Evolutionary conservation across 2,113 vertebrate genomes (phyloP), one percentile per base, ranked within the genome.

Genomic region (Chaenocephalus aceratus): DNA sequence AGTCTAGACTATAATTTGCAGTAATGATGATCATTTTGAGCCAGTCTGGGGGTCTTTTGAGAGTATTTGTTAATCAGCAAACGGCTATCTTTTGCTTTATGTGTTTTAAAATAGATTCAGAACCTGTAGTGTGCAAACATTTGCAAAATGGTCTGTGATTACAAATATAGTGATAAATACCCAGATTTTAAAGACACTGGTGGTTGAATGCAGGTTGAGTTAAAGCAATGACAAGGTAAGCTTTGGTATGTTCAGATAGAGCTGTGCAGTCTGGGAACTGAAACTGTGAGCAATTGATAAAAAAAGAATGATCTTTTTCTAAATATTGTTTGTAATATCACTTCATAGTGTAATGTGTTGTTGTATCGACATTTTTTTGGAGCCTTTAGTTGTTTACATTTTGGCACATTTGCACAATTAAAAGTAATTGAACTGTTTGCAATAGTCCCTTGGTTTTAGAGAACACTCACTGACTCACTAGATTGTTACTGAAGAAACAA

Each of bases 51-150:
- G 41, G 46, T 46, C 45, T 52, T 26, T 61, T 60, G 8, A 16
- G 54, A 71, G 15, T 12, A n/a, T 75, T 30, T 48, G 11, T 59
- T 15, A 65, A 56, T 75, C 13, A 57, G n/a, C 11, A 62, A 63
- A 48, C 12, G 21, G 34, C 52, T 34, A 10, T 63, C 23, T 15
- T 53, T 64, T 30, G 30, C 30, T 67, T 45, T 4, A 23, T 26
- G 6, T 6, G 5, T 52, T 52, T 30, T 30, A 3, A 73, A 21
- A 66, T n/a, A 14, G 16, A 65, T 34, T 65, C 53, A 48, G 23
- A 30, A 71, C 6, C n/a, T 44, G 3, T 16, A 16, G 5, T 9
- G 23, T 44, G 21, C 21, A 62, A n/a, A 45, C 23, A 36, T 36
- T 48, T 75, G 1, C 2, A 15, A 60, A 58, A 64, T 36, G 7